Evolutionary conservation across 2,113 vertebrate species (phyloP).

Genomic region (Sceloporus tristichus): DNA sequence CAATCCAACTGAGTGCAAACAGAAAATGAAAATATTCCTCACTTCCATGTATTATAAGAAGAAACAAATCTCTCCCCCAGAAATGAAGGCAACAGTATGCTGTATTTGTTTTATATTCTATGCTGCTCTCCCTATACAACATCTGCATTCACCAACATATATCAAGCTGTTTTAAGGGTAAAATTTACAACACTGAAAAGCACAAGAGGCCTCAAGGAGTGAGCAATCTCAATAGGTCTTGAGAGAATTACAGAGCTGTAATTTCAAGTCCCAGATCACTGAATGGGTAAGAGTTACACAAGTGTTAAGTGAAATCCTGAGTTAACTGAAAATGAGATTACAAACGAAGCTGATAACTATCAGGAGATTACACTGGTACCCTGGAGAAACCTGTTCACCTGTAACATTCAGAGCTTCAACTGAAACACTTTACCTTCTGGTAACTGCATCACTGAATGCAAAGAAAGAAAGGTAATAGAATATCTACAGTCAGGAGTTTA

Average conservation of each 20-base stretch:
- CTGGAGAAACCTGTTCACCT: neutral
- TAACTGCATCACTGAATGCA: neutral
- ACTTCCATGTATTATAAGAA: neutral
- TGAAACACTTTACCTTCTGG: neutral
- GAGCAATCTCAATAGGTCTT: neutral
- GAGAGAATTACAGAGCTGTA: neutral
- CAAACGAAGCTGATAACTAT: neutral
- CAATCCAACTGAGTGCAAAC: neutral
- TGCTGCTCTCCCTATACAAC: neutral
- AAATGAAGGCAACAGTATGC: neutral
- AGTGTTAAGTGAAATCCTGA: neutral
- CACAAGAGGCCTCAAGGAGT: neutral
- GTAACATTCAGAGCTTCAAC: constrained; percentile 14
- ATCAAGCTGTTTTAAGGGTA: neutral
- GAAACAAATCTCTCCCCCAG: neutral
- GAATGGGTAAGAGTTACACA: neutral
- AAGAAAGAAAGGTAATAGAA: neutral
- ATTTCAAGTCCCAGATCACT: neutral
- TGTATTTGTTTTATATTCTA: neutral
- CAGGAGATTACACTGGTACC: constrained; percentile 1
- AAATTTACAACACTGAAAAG: neutral
- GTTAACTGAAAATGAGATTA: neutral
- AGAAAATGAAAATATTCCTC: neutral
- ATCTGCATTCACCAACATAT: neutral
- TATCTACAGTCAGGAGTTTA: neutral